Evolutionary conservation across 2,888 invertebrate species (phyloP).

Genomic region (Tachystola acroxantha): DNA sequence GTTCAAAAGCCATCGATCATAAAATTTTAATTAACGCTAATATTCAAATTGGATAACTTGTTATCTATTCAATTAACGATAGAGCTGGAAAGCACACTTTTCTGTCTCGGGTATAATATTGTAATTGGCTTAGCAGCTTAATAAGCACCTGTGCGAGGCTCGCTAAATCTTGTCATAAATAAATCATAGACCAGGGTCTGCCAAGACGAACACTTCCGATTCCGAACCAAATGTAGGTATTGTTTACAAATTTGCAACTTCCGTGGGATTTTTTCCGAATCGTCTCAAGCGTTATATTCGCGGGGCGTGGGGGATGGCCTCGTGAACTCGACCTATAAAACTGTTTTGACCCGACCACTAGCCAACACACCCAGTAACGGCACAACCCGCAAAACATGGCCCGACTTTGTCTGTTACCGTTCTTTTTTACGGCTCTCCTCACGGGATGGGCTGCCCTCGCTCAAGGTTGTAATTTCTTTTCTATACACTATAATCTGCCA

Average conservation of each 20-base stretch:
- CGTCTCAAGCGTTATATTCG: too few relatives aligned
- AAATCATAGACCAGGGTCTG: conserved; percentile 4
- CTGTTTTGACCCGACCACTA: conserved; percentile 35
- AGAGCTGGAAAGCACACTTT: too few relatives aligned
- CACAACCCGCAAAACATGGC: conserved; percentile 43
- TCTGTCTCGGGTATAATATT: too few relatives aligned
- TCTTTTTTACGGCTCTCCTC: conserved; percentile 31
- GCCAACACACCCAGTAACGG: conserved; percentile 41
- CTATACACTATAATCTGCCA: conserved; percentile 32
- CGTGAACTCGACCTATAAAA: conserved; percentile 59
- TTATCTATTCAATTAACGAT: too few relatives aligned
- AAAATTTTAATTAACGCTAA: too few relatives aligned
- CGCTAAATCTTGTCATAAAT: neutral
- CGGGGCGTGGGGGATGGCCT: conserved; percentile 60
- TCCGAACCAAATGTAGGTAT: conserved; percentile 25
- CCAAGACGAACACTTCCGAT: conserved; percentile 11
- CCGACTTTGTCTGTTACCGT: conserved; percentile 30
- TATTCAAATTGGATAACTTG: too few relatives aligned
- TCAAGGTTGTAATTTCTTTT: conserved; percentile 55
- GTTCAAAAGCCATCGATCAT: too few relatives aligned
- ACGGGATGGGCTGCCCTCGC: conserved; percentile 33
- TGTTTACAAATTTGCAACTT: conserved; percentile 34
- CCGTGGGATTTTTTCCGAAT: conserved; percentile 52
- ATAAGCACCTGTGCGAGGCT: neutral
- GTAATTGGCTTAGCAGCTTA: too few relatives aligned